These are phyloP conservation scores for Myocastor coypus DNA, from an alignment of 2,113 vertebrate species.

Conservation along the genomic window DNA sequence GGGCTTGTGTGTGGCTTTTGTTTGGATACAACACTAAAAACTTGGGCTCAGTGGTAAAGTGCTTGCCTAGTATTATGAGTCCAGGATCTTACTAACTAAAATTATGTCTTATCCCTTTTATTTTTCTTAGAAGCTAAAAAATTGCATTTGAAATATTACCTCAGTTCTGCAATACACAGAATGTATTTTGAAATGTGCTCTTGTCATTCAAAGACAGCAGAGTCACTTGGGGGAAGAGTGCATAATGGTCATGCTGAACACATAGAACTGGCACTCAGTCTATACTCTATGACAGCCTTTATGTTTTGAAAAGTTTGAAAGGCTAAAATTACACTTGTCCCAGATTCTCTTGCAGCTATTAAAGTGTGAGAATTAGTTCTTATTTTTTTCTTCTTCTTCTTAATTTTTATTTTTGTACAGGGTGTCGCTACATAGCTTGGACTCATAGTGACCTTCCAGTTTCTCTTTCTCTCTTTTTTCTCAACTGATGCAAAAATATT, in stretches of 20 bases:
- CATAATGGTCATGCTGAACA: not conserved
- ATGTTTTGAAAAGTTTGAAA: slow-evolving; percentile 40
- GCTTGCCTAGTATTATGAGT: not conserved
- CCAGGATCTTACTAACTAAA: not conserved
- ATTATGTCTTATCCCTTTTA: not conserved
- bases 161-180: slow-evolving; percentile 38
- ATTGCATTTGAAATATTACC: slow-evolving; percentile 17
- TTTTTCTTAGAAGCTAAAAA: slow-evolving; percentile 46
- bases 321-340: not conserved
- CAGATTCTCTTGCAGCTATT: not conserved
- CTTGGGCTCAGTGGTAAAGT: not conserved
- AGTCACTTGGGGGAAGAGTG: not conserved
- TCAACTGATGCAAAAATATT: no score
- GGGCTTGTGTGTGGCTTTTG: not conserved
- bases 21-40: slow-evolving; percentile 22
- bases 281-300: not conserved
- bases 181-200: slow-evolving; percentile 25
- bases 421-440: no score
- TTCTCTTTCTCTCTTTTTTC: no score
- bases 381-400: no score
- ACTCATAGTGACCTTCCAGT: no score
- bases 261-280: not conserved
- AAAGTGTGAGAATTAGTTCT: slow-evolving; percentile 36
- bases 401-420: no score
- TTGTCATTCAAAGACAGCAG: not conserved